These are phyloP conservation scores for Agapornis canus DNA, from an alignment of 2,797 vertebrate species.

Conservation along the genomic window DNA sequence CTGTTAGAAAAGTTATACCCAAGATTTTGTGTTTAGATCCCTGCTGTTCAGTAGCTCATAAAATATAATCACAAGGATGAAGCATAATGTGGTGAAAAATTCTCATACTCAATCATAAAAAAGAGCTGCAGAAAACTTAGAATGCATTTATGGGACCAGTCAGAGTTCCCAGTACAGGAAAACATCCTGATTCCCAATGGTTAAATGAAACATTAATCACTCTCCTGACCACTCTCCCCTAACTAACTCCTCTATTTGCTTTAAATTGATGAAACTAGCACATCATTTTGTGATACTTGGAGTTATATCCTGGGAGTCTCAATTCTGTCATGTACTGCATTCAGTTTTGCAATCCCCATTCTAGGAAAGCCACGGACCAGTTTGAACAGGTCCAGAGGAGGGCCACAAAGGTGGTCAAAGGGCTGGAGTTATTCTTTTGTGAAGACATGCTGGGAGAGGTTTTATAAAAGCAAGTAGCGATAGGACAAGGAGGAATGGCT, in stretches of 20 bases:
- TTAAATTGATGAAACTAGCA: neutral
- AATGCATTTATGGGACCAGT: neutral
- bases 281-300: neutral
- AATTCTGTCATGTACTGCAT: neutral
- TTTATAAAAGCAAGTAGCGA: neutral
- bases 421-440: neutral
- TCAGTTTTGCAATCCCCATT: neutral
- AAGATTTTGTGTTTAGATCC: neutral
- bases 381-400: neutral
- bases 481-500: neutral
- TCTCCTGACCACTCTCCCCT: accelerated
- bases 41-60: neutral
- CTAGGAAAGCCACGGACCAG: neutral
- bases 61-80: neutral
- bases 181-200: accelerated
- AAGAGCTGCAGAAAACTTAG: neutral
- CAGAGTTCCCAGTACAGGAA: neutral
- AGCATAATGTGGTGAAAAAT: neutral
- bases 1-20: neutral
- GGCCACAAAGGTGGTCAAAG: neutral
- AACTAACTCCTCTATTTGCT: neutral
- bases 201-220: neutral
- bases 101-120: neutral
- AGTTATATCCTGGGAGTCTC: neutral
- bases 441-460: neutral